A percentile compares a stretch with the other conserved stretches of the same genome.
Conservation (phyloP, 2,113 vertebrate genomes). For the Scophthalmus maximus region DNA sequence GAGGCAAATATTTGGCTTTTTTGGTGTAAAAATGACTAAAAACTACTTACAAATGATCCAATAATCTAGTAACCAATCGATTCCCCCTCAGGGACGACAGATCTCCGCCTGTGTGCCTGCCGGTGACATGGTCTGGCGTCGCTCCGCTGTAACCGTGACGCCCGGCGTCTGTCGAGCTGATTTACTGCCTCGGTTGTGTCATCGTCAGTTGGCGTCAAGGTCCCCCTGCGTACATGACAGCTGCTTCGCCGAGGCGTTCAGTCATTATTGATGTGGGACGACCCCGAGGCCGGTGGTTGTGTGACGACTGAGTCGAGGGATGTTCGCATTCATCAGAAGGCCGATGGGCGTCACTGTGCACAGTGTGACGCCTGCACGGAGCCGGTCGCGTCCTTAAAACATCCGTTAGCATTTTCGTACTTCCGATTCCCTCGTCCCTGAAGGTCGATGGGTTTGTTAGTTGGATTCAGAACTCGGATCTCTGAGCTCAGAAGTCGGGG, state of each 20-base stretch:
- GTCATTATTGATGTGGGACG: conserved; percentile 36
- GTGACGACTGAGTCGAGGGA: conserved; percentile 15
- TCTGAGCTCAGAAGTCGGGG: too few species aligned
- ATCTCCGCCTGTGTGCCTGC: too few species aligned
- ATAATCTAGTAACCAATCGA: too few species aligned
- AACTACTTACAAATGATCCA: too few species aligned
- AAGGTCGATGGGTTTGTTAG: too few species aligned
- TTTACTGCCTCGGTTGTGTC: conserved; percentile 42
- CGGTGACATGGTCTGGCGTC: conserved; percentile 44
- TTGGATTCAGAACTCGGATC: too few species aligned
- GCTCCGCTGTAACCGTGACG: conserved; percentile 23
- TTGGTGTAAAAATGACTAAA: too few species aligned
- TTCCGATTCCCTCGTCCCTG: too few species aligned
- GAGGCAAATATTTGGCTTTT: too few species aligned
- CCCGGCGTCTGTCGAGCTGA: conserved; percentile 32
- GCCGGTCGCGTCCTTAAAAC: not conserved
- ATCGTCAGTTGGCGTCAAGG: conserved; percentile 43
- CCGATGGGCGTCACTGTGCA: not conserved
- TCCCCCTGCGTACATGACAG: conserved; percentile 17
- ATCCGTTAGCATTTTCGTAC: too few species aligned
- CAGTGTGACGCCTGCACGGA: not conserved
- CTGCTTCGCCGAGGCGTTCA: conserved; percentile 32
- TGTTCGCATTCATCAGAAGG: conserved; percentile 20
- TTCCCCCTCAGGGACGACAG: not conserved
- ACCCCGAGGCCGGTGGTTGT: conserved; percentile 4